These are phyloP conservation scores for Oryctolagus cuniculus DNA, from an alignment of 2,113 vertebrate genomes.

Conservation along the genomic window DNA sequence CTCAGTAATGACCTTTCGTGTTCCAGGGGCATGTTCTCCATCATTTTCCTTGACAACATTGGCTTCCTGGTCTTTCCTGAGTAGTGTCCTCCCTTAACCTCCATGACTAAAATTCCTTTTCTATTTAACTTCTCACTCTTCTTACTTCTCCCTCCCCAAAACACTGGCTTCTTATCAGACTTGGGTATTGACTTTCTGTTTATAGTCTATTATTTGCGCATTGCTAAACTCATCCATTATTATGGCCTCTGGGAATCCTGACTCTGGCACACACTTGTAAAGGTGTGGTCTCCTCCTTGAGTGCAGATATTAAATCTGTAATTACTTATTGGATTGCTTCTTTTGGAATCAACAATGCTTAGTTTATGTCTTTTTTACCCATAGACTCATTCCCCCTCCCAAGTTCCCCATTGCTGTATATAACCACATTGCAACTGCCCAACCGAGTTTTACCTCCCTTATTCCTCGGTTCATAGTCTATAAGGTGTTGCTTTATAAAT, in stretches of 20 bases:
- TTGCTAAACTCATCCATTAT: not conserved
- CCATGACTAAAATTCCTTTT: not conserved
- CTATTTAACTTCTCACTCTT: not conserved
- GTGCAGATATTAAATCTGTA: not conserved
- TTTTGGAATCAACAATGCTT: not conserved
- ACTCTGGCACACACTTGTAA: conserved; percentile 1
- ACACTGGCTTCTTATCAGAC: not conserved
- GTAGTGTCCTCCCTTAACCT: not conserved
- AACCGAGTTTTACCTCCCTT: not conserved
- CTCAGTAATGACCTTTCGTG: not conserved
- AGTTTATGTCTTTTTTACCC: not conserved
- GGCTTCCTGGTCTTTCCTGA: not conserved
- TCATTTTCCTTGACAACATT: not conserved
- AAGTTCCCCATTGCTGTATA: not conserved
- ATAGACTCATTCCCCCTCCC: not conserved
- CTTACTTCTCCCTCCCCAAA: not conserved
- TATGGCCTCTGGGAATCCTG: not conserved
- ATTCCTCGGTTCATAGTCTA: not conserved
- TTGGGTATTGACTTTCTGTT: not conserved
- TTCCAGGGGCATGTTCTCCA: not conserved
- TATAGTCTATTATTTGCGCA: not conserved
- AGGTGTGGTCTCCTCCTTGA: conserved; percentile 11
- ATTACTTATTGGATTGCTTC: not conserved
- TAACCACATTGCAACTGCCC: not conserved
- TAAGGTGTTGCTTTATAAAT: not conserved